Conservation (phyloP, 2,888 invertebrate genomes). For the Morpho achilles region DNA sequence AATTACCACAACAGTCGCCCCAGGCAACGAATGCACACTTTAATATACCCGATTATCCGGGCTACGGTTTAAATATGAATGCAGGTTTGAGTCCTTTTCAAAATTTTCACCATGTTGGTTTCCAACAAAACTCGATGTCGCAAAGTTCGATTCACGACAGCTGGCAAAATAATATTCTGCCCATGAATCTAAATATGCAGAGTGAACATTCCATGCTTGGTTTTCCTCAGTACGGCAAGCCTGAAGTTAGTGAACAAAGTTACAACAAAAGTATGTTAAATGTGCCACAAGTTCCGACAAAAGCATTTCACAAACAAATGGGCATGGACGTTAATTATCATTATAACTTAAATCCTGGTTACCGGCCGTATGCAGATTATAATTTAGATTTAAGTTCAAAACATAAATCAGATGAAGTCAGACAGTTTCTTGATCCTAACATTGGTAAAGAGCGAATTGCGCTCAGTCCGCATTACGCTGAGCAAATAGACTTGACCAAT, state of each 20-base stretch:
- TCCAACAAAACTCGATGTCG: constrained; percentile 37
- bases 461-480: constrained; percentile 7
- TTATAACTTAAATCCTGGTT: constrained; percentile 28
- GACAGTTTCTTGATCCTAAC: constrained; percentile 10
- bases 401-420: constrained; percentile 29
- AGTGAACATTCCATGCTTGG: constrained; percentile 32
- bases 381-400: constrained; percentile 38
- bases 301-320: constrained; percentile 40
- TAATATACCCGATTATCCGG: constrained; percentile 44
- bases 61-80: constrained; percentile 44
- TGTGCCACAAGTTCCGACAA: constrained; percentile 49
- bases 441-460: constrained; percentile 6
- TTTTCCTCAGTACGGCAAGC: constrained; percentile 28
- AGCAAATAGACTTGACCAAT: constrained; percentile 19
- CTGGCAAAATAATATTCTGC: constrained; percentile 47
- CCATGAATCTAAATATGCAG: constrained; percentile 51
- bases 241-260: constrained; percentile 23
- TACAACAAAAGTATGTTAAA: constrained; percentile 37
- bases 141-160: constrained; percentile 39
- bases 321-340: constrained; percentile 32
- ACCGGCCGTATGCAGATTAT: constrained; percentile 30
- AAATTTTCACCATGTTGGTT: constrained; percentile 44
- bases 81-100: constrained; percentile 44
- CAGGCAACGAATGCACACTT: constrained; percentile 41
- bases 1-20: constrained; percentile 44